A percentile compares a stretch with the other conserved stretches of the same genome.
Conservation (phyloP, 2,113 vertebrate species). For the Brevimyrus niger region DNA sequence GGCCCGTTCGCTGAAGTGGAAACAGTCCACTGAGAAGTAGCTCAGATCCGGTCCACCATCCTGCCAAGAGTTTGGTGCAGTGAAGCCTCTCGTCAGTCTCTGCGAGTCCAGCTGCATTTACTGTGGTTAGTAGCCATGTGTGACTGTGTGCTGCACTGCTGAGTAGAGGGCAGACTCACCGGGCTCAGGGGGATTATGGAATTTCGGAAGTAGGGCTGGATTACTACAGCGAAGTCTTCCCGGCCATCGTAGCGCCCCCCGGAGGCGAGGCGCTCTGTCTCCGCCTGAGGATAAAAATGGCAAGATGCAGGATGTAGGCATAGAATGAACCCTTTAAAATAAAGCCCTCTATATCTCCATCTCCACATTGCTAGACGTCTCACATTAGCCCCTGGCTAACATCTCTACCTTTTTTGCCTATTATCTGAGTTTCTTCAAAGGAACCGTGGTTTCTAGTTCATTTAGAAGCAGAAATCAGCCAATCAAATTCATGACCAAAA, state of each 20-base stretch:
- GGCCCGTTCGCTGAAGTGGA: conserved; percentile 77
- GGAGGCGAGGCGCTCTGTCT: conserved; percentile 51
- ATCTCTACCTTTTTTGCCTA: neutral
- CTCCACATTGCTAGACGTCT: neutral
- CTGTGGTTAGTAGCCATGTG: neutral
- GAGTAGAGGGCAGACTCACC: conserved; percentile 50
- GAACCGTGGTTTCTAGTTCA: neutral
- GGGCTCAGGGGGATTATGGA: conserved; percentile 59
- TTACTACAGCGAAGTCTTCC: conserved; percentile 74
- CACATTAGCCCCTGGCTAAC: neutral
- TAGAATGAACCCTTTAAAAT: neutral
- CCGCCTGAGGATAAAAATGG: conserved; percentile 32
- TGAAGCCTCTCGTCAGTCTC: neutral
- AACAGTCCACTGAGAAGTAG: conserved; percentile 83
- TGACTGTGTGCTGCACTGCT: neutral
- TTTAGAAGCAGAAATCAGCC: neutral
- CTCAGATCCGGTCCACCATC: conserved; percentile 56
- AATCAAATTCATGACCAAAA: neutral
- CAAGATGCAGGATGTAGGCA: neutral
- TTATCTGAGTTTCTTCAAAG: neutral
- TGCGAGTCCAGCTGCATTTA: neutral
- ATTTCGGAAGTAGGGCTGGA: conserved; percentile 77
- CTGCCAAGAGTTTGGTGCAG: conserved; percentile 44
- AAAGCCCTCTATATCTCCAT: neutral
- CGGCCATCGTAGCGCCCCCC: conserved; percentile 54